Evolutionary conservation across 2,113 vertebrate genomes (phyloP), one percentile per base, ranked within the genome.

Genomic region (Phyllostomus hastatus): DNA sequence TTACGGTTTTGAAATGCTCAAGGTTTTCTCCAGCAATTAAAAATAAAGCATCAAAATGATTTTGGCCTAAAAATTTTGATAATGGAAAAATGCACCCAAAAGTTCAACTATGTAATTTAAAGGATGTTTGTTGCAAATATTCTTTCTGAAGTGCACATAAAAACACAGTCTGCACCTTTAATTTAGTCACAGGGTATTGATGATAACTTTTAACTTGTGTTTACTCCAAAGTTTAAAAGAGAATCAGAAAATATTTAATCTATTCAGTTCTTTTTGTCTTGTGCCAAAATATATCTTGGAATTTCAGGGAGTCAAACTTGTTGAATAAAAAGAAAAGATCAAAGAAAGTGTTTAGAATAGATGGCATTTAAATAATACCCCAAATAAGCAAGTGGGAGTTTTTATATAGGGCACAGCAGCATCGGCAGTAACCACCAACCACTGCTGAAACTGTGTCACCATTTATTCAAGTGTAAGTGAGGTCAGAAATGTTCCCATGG

Each of bases 181-280:
- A 93, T 54, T 95, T 87, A 1, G 10, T 48, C 88, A 41, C 83
- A 10, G 41, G 73, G 38, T 41, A 93, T 88, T 88, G 95, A 96
- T 57, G 89, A 11, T 95, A 84, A 93, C 91, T 95, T 95, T 95
- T 75, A 94, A 94, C 90, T 92, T 76, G 33, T 95, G 72, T 86
- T 96, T 66, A 76, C 50, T 95, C 88, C 72, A 82, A 85, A 96
- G 93, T 88, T 97, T 87, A 94, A 94, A 96, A 95, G 61, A 79
- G 76, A 96, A 88, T 70, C 72, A 96, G 61, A 89, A 96, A 96
- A 92, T 79, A 96, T 91, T 92, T 95, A 64, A 97, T 96, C 41
- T 93, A 46, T 72, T 88, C 81, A 48, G 38, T 88, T 92, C 94
- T 92, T 96, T 97, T 97, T 54, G 66, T 96, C 95, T 87, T 85